Percentiles rank a stretch among this genome's conserved stretches.
phyloP scores from a whole-genome alignment of 2,888 invertebrate genomes.

The Macaria notata region DNA sequence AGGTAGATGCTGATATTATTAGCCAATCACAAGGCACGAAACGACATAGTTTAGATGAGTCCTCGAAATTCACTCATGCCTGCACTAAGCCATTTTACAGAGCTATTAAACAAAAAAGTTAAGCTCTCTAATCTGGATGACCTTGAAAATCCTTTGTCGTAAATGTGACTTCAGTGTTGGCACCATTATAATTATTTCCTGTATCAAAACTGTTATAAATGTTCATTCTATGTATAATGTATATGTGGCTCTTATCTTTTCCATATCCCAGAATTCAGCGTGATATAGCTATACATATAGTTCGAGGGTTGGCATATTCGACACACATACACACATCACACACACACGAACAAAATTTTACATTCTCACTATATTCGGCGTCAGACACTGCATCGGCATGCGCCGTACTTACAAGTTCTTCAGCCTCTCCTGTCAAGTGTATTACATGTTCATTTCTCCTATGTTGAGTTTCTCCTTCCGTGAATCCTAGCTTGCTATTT shows the following conservation, averaged over 20 bases:
- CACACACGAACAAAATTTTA: slow-evolving; percentile 53
- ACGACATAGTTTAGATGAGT: slow-evolving; percentile 58
- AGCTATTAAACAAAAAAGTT: slow-evolving; percentile 30
- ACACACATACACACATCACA: slow-evolving; percentile 39
- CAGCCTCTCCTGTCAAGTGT: slow-evolving; percentile 69
- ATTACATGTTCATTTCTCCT: slow-evolving; percentile 59
- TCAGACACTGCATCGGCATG: slow-evolving; percentile 72
- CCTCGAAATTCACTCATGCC: slow-evolving; percentile 53
- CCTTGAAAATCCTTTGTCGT: slow-evolving; percentile 28
- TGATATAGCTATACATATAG: slow-evolving; percentile 51
- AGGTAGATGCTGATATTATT: slow-evolving; percentile 58
- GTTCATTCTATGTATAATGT: slow-evolving; percentile 2
- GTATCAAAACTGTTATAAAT: slow-evolving; percentile 8
- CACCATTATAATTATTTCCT: slow-evolving; percentile 34
- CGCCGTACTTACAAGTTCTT: slow-evolving; percentile 58
- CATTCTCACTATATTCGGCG: slow-evolving; percentile 50
- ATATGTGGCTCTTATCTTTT: slow-evolving; percentile 14
- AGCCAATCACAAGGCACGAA: slow-evolving; percentile 66
- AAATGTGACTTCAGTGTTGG: slow-evolving; percentile 47
- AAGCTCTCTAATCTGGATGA: slow-evolving; percentile 47
- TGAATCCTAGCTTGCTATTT: slow-evolving; percentile 74
- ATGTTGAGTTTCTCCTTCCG: slow-evolving; percentile 63
- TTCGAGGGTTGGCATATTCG: slow-evolving; percentile 25
- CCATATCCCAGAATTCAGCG: slow-evolving; percentile 17
- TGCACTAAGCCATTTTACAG: slow-evolving; percentile 61